Evolutionary conservation across 2,113 vertebrate genomes (phyloP).

Genomic region (Thalassoma bifasciatum): DNA sequence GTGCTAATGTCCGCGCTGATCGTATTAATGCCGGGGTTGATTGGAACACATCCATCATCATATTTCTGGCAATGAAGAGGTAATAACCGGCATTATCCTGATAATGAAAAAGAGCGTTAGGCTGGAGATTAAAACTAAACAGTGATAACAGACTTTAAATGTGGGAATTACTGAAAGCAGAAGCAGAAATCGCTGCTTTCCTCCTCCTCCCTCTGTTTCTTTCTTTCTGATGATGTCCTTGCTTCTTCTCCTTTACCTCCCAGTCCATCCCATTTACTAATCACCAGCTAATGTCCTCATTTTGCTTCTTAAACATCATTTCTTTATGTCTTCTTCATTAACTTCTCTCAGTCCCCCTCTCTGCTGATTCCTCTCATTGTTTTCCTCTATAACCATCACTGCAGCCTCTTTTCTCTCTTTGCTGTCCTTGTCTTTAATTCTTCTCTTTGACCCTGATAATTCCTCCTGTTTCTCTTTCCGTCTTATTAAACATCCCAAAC

Average conservation of each 20-base stretch:
- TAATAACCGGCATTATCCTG: slow-evolving; percentile 70
- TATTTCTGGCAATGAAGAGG: slow-evolving; percentile 68
- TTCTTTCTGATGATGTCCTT: slow-evolving; percentile 51
- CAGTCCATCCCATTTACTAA: slow-evolving; percentile 48
- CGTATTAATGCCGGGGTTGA: slow-evolving; percentile 71
- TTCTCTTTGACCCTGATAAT: slow-evolving; percentile 9
- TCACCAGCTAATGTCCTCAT: slow-evolving; percentile 36
- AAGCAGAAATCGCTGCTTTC: slow-evolving; percentile 35
- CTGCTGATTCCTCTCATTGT: neutral
- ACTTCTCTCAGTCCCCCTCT: neutral
- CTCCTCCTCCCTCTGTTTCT: neutral
- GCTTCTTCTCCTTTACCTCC: slow-evolving; percentile 44
- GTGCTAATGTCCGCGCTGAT: slow-evolving; percentile 73
- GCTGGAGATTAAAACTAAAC: slow-evolving; percentile 71
- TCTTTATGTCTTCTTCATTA: slow-evolving; percentile 1
- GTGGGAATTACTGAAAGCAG: slow-evolving; percentile 50
- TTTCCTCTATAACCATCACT: neutral
- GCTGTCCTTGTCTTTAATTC: slow-evolving; percentile 2
- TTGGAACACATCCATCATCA: slow-evolving; percentile 77
- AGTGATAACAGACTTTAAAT: slow-evolving; percentile 67
- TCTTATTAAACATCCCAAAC: slow-evolving; percentile 33
- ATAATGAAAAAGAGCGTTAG: slow-evolving; percentile 70
- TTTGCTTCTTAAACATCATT: slow-evolving; percentile 27
- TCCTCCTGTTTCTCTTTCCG: slow-evolving; percentile 25
- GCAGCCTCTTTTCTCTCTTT: neutral